These are phyloP conservation scores for Nemoura dubitans DNA, from an alignment of 2,888 invertebrate species.

Conservation along the genomic window DNA sequence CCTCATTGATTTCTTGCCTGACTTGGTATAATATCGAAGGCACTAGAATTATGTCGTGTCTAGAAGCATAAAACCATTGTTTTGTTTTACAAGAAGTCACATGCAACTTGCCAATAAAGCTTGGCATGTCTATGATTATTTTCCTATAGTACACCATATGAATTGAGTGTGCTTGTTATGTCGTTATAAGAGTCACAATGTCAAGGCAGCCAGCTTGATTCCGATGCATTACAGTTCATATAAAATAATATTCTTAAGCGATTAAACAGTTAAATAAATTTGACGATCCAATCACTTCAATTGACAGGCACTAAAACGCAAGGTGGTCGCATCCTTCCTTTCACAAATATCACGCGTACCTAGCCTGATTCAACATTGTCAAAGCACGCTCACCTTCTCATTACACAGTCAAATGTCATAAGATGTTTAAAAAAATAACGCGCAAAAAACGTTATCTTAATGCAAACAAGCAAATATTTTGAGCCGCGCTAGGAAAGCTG, in stretches of 20 bases:
- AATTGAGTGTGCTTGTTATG: neutral
- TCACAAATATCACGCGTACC: neutral
- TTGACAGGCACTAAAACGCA: neutral
- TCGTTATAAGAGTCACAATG: neutral
- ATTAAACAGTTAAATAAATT: no score
- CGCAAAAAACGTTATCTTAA: neutral
- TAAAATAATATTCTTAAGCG: no score
- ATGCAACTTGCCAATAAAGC: neutral
- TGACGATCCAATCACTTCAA: neutral
- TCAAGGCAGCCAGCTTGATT: neutral
- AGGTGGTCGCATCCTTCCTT: neutral
- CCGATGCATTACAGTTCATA: no score
- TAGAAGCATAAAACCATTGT: neutral
- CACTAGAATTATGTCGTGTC: neutral
- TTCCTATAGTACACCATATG: neutral
- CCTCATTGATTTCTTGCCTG: constrained; percentile 12
- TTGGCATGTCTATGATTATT: neutral
- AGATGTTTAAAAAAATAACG: neutral
- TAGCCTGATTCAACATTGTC: neutral
- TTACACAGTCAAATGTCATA: neutral
- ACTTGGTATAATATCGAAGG: neutral
- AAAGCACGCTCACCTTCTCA: neutral
- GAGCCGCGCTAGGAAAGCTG: neutral
- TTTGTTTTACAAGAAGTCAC: neutral
- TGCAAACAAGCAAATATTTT: neutral